Evolutionary conservation across 2,797 vertebrate species (phyloP).

Genomic region (Danio aesculapii): DNA sequence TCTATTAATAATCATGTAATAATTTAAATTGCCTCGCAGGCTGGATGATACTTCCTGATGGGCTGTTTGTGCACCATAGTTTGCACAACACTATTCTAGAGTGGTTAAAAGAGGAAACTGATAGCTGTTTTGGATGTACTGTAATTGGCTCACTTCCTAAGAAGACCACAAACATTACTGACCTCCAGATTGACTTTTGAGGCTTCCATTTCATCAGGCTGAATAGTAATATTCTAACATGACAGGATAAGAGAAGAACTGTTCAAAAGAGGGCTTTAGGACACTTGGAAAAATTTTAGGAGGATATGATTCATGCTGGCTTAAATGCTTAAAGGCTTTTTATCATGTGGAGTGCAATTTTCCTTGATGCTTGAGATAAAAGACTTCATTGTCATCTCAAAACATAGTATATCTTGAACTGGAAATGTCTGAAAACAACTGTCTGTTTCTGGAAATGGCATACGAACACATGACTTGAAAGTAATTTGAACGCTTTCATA

Average conservation of each 20-base stretch:
- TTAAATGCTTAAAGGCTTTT: conserved; percentile 13
- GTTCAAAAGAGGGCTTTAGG: not conserved
- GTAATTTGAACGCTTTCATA: not conserved
- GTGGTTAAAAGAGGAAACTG: no score
- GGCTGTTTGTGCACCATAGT: no score
- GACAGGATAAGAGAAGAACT: conserved; percentile 14
- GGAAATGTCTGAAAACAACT: not conserved
- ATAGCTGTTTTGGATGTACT: not conserved
- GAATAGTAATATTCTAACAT: conserved; percentile 16
- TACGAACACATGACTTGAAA: not conserved
- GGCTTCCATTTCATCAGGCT: conserved; percentile 1
- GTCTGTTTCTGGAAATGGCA: not conserved
- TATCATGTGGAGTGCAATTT: not conserved
- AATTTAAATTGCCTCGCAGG: no score
- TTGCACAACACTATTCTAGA: not conserved
- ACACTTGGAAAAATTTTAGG: not conserved
- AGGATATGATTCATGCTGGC: conserved; percentile 5
- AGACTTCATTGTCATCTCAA: not conserved
- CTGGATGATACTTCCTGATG: no score
- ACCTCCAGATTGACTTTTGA: conserved; percentile 34
- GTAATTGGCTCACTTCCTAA: conserved; percentile 17
- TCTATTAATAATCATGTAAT: no score
- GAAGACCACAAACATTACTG: conserved; percentile 18
- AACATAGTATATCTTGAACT: not conserved
- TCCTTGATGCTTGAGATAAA: not conserved